Evolutionary conservation across 2,113 vertebrate species (phyloP), one percentile per base, ranked within the genome.

Genomic region (Pseudopodoces humilis): DNA sequence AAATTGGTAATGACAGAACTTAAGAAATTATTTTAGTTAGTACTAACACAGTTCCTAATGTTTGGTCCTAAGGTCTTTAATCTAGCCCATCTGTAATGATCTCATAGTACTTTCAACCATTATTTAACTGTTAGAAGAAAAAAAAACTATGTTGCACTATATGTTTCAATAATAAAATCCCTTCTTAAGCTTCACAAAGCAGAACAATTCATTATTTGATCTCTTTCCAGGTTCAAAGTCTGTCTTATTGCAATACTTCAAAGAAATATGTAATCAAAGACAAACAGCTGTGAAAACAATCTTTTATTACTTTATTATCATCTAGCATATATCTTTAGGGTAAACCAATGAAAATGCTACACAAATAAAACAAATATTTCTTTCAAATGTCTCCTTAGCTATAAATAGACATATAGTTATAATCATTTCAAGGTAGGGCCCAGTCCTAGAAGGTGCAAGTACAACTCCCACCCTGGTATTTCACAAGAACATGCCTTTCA

Each of bases 281-380:
- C 99, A 98, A 98, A 98, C 99, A 99, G 99, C 99, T 99, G 99
- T 99, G 99, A 99, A 99, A 99, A 99, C 99, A 99, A 99, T 99
- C 99, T 99, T 99, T 99, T 99, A 99, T 99, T 98, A 98, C 98
- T 98, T 99, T 99, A 99, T 98, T 99, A 99, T 99, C 99, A 99
- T 99, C 98, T 98, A 98, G 98, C 97, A 98, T 97, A 98, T 98
- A 98, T 99, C 98, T 99, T 98, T 98, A 98, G 98, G 98, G 98
- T 99, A 99, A 98, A 97, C 97, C 97, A 98, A 96, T 98, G 97
- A 95, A 97, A 98, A 98, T 94, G 88, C 82, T 96, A 94, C 91
- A 97, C 97, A 98, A 98, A 98, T 97, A 98, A 97, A 97, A 97
- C 96, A 96, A 95, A 74, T 96, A 96, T 91, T 96, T 96, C 85